phyloP scores from a whole-genome alignment of 1,140 invertebrate species.

The Drosophila subpulchrella region DNA sequence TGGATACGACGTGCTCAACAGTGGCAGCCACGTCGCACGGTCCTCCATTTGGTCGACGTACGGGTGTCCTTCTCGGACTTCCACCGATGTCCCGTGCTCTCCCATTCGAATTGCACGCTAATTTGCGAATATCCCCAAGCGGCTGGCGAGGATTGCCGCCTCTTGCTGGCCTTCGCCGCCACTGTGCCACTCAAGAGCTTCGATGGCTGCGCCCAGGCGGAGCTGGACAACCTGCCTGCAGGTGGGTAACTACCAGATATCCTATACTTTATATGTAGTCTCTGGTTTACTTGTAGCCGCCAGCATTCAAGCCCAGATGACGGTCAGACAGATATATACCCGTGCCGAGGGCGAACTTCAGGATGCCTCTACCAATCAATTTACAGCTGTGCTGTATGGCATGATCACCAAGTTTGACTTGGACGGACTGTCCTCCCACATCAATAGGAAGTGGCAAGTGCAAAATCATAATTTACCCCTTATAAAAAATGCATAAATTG shows the following conservation, averaged over 20 bases:
- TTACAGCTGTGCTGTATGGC: conserved; percentile 85
- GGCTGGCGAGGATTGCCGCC: conserved; percentile 25
- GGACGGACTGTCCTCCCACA: conserved; percentile 80
- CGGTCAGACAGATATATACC: conserved; percentile 85
- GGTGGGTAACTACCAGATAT: conserved; percentile 15
- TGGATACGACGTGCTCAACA: conserved; percentile 71
- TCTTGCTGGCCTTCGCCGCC: conserved; percentile 51
- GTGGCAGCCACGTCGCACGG: conserved; percentile 84
- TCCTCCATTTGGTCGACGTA: conserved; percentile 85
- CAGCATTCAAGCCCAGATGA: conserved; percentile 85
- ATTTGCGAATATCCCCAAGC: conserved; percentile 84
- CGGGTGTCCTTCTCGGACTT: conserved; percentile 83
- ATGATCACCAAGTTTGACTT: conserved; percentile 85
- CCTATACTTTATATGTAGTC: not conserved
- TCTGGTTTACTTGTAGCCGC: conserved; percentile 55
- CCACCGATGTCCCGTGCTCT: conserved; percentile 68
- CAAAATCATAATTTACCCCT: too few relatives aligned
- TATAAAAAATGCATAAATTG: too few relatives aligned
- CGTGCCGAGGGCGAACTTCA: conserved; percentile 75
- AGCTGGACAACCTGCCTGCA: conserved; percentile 44
- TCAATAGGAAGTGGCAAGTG: conserved; percentile 72
- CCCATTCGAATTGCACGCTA: conserved; percentile 75
- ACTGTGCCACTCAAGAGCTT: conserved; percentile 16
- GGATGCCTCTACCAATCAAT: conserved; percentile 81
- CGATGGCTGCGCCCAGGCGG: conserved; percentile 40